Conservation (phyloP, 2,888 invertebrate genomes). For the Apamea crenata region DNA sequence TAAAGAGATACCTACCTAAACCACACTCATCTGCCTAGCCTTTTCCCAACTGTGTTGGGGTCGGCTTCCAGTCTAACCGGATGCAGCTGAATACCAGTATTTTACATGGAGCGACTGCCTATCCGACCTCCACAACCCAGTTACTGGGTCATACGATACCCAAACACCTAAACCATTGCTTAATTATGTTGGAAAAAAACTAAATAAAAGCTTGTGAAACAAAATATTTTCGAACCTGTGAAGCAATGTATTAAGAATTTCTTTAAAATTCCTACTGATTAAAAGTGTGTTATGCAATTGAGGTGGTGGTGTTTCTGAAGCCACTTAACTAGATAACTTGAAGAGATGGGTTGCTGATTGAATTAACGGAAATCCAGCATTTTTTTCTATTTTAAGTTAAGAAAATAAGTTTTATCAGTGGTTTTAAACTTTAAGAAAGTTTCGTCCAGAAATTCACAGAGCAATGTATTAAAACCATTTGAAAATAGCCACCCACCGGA, state of each 20-base stretch:
- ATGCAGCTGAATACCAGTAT: too few species aligned
- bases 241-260: background rate
- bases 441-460: conserved; percentile 18
- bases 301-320: background rate
- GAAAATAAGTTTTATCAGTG: background rate
- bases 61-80: too few species aligned
- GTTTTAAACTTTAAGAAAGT: background rate
- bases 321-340: too few species aligned
- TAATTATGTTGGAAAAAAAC: too few species aligned
- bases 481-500: conserved; percentile 66
- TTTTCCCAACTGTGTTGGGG: too few species aligned
- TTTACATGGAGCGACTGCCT: too few species aligned
- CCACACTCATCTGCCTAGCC: too few species aligned
- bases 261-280: background rate
- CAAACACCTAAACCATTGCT: too few species aligned
- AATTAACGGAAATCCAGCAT: background rate
- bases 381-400: background rate
- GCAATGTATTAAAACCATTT: conserved; percentile 69
- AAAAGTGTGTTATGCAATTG: background rate
- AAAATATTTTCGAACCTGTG: background rate
- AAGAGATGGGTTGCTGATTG: background rate
- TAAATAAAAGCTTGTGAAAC: too few species aligned
- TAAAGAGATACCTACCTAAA: too few species aligned
- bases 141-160: too few species aligned
- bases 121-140: too few species aligned